Evolutionary conservation across 2,888 invertebrate species (phyloP).

Genomic region (Troides oblongomaculatus): DNA sequence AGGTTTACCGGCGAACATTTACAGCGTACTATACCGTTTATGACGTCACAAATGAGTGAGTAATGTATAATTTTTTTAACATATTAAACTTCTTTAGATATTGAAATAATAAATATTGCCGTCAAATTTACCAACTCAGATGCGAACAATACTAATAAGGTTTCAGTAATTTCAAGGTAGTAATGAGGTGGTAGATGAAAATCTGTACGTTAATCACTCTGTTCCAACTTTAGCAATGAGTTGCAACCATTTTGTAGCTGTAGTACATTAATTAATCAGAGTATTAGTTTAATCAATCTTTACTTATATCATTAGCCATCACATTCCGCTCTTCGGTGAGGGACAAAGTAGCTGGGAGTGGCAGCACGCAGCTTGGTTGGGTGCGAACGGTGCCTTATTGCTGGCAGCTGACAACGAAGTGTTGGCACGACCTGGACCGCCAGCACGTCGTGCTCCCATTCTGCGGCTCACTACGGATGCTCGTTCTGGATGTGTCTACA

Average conservation of each 20-base stretch:
- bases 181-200: too few relatives aligned
- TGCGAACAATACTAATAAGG: too few relatives aligned
- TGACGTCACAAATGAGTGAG: conserved; percentile 94
- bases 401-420: conserved; percentile 94
- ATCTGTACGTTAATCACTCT: too few relatives aligned
- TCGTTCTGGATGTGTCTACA: conserved; percentile 89
- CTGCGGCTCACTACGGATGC: conserved; percentile 88
- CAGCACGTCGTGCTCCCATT: conserved; percentile 82
- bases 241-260: too few relatives aligned
- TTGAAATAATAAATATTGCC: not conserved
- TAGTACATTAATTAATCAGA: not conserved
- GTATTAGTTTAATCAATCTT: not conserved
- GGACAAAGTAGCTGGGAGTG: conserved; percentile 84
- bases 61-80: conserved; percentile 39
- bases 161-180: too few relatives aligned
- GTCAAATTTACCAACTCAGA: not conserved
- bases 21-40: conserved; percentile 94
- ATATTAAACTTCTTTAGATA: too few relatives aligned
- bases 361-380: conserved; percentile 92
- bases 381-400: conserved; percentile 86
- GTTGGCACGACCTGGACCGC: conserved; percentile 87
- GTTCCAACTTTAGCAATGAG: too few relatives aligned
- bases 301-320: conserved; percentile 81
- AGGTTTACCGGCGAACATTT: conserved; percentile 92
- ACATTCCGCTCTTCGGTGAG: conserved; percentile 91